Evolutionary conservation across 1,140 invertebrate species (phyloP).

Genomic region (Parasteatoda tepidariorum): DNA sequence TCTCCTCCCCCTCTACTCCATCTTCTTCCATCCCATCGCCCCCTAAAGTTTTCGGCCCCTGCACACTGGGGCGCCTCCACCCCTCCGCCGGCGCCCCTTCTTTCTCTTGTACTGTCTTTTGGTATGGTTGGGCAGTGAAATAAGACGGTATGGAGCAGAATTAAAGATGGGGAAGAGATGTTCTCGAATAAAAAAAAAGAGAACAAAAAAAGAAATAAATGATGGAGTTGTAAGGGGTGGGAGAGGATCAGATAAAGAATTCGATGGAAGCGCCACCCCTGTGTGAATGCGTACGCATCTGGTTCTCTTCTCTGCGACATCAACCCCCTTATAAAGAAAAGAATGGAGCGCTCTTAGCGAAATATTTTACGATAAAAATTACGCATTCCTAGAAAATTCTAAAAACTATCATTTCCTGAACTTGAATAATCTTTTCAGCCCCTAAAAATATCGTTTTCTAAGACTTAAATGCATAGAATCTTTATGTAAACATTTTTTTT

Average conservation of each 20-base stretch:
- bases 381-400: background rate
- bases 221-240: background rate
- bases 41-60: constrained; percentile 5
- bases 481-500: no score
- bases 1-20: constrained; percentile 12
- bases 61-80: background rate
- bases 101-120: background rate
- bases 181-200: background rate
- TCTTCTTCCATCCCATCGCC: constrained; percentile 20
- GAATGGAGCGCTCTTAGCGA: background rate
- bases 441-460: no score
- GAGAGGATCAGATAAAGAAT: constrained; percentile 34
- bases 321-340: background rate
- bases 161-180: constrained; percentile 5
- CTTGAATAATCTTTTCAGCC: no score
- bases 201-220: background rate
- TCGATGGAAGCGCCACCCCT: constrained; percentile 52
- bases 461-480: no score
- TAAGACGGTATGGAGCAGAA: constrained; percentile 2
- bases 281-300: constrained; percentile 24
- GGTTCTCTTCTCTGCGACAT: constrained; percentile 47
- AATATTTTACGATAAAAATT: background rate
- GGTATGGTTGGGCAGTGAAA: background rate
- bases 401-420: no score
- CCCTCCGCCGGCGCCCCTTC: background rate